phyloP scores from a whole-genome alignment of 2,797 vertebrate species.

The Huso huso region DNA sequence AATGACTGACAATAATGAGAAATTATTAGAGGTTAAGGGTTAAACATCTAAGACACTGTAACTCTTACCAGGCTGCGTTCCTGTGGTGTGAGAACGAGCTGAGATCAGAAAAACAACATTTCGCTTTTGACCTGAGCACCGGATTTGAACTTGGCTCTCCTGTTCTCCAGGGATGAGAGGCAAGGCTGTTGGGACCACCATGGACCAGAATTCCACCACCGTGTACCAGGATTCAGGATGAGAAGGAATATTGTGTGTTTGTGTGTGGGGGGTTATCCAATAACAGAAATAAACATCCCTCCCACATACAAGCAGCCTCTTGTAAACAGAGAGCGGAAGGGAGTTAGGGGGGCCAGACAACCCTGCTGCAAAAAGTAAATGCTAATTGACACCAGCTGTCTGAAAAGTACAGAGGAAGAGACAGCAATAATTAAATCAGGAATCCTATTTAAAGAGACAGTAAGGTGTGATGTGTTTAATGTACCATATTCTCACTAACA shows the following conservation, averaged over 20 bases:
- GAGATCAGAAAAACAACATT: no score
- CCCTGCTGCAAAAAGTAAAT: conserved; percentile 21
- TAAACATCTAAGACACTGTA: no score
- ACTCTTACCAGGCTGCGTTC: no score
- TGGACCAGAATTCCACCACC: no score
- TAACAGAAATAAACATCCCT: conserved; percentile 8
- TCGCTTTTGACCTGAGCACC: no score
- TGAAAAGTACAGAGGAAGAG: conserved; percentile 8
- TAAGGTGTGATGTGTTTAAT: neutral
- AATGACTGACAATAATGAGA: no score
- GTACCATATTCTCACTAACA: neutral
- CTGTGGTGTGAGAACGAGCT: no score
- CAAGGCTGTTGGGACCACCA: no score
- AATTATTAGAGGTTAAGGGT: no score
- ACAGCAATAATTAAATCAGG: conserved; percentile 14
- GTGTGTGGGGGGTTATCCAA: neutral
- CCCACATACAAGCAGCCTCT: conserved; percentile 4
- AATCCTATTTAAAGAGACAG: conserved; percentile 7
- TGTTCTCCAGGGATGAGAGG: no score
- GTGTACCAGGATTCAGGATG: no score
- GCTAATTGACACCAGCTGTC: conserved; percentile 27
- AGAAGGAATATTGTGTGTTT: neutral
- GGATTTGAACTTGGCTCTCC: no score
- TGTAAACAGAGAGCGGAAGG: conserved; percentile 2
- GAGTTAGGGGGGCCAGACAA: neutral